Base-by-base conservation (phyloP, 2,797 vertebrate species). In the Hoplostethus atlanticus region DNA sequence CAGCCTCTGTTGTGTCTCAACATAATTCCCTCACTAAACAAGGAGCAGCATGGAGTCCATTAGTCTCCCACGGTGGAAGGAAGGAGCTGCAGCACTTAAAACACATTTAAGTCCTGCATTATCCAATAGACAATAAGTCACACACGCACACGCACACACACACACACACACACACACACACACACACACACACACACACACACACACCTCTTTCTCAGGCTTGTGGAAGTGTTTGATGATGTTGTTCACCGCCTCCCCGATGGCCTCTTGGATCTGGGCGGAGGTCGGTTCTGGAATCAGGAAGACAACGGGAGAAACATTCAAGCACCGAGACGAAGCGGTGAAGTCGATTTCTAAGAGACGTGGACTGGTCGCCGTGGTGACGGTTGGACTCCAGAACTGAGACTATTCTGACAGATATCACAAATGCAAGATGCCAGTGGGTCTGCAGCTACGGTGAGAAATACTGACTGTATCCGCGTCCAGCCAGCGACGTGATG, bases 181-280 rank as follows among this genome's bases (percentile, higher is more conserved):
- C 21, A 21, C 21, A 21, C 21, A 21, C 21, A 21, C 21, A 21
- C 21, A 21, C 21, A 21, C 21, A 21, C 21, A 21, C 21, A 54
- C 40, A 60, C 91, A 40, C 84, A 97, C 97, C 96, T 99, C 97
- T 92, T 98, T 99, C 77, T 99, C 97, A 13, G 96, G 97, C 76
- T 98, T 98, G 90, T 98, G 96, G 75, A 98, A 99, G 83, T 99
- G 97, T 78, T 98, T 98, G 78, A 97, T 90, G 42, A 98, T 97
- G 86, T 96, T 97, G 89, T 97, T 98, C 66, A 98, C 96, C 0
- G 97, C 95, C 90, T 98, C 97, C 28, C 96, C 96, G 0, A 97
- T 95, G 63, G 95, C 96, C 82, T 98, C 97, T 81, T 98, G 97
- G 81, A 99, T 98, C 81, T 99, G 97, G 15, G 93, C 96, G 0